Conservation (phyloP, 2,113 vertebrate species). For the Galemys pyrenaicus region DNA sequence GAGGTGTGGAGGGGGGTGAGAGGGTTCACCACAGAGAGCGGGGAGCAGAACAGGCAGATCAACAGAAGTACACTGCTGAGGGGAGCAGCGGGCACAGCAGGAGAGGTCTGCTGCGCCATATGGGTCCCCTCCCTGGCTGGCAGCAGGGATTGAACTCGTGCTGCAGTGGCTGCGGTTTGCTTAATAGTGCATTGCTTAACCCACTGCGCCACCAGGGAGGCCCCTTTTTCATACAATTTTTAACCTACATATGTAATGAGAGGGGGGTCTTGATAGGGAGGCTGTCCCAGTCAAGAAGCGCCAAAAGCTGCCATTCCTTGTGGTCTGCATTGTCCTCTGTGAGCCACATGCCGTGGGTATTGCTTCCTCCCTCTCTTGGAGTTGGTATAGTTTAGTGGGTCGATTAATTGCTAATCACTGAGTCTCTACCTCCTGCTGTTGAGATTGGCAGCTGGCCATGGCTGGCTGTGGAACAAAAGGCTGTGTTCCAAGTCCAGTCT, state of each 20-base stretch:
- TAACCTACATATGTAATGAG: not conserved
- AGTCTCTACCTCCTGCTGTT: not conserved
- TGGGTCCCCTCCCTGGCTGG: no score
- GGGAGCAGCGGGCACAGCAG: no score
- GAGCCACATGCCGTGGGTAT: accelerated
- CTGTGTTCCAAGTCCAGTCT: not conserved
- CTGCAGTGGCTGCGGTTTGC: no score
- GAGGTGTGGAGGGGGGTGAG: no score
- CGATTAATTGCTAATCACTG: not conserved
- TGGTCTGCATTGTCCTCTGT: not conserved
- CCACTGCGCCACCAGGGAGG: no score
- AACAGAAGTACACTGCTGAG: no score
- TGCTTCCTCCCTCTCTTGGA: not conserved
- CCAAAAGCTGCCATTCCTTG: no score
- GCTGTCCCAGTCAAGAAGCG: not conserved
- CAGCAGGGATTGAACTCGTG: no score
- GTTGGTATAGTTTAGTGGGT: not conserved
- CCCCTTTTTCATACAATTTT: not conserved
- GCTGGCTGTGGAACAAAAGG: not conserved
- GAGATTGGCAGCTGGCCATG: not conserved
- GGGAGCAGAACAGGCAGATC: no score
- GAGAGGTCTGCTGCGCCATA: no score
- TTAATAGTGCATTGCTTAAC: no score
- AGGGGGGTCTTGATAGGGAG: not conserved
- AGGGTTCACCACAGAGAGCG: no score